Percentiles rank a stretch among this genome's conserved stretches.
Evolutionary conservation across 2,888 invertebrate genomes (phyloP).

Genomic region (Meiosimyza platycephala): DNA sequence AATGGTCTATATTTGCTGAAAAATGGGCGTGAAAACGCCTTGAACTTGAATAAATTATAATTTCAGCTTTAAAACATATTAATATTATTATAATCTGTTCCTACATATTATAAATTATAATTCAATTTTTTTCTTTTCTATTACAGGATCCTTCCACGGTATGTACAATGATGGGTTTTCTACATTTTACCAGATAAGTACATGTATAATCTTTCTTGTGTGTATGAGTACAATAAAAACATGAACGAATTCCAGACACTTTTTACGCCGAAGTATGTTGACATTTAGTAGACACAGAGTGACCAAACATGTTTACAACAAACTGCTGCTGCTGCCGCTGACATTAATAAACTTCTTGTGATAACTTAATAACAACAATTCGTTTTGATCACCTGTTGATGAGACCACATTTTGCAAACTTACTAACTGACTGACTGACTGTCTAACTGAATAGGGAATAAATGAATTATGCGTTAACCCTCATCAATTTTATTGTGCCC

Average conservation of each 20-base stretch:
- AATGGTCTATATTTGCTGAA: too few species aligned
- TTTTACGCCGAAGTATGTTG: too few species aligned
- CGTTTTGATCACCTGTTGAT: conserved; percentile 59
- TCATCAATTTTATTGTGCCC: conserved; percentile 40
- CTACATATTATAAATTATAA: not conserved
- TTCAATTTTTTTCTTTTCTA: conserved; percentile 46
- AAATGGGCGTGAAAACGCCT: too few species aligned
- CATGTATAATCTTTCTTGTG: not conserved
- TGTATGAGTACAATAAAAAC: too few species aligned
- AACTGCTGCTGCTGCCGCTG: not conserved
- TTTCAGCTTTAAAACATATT: too few species aligned
- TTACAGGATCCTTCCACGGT: conserved; percentile 68
- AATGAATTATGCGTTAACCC: conserved; percentile 38
- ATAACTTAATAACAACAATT: conserved; percentile 64
- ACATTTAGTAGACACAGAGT: too few species aligned
- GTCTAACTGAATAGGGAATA: not conserved
- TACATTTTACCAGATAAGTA: conserved; percentile 4
- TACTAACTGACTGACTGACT: not conserved
- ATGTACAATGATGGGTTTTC: conserved; percentile 46
- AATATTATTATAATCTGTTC: not conserved
- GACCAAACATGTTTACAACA: too few species aligned
- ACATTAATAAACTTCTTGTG: conserved; percentile 45
- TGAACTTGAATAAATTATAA: too few species aligned
- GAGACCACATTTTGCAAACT: conserved; percentile 27
- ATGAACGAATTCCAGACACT: too few species aligned